These are phyloP conservation scores for Acheta domesticus DNA, from an alignment of 2,888 invertebrate species.

Conservation along the genomic window DNA sequence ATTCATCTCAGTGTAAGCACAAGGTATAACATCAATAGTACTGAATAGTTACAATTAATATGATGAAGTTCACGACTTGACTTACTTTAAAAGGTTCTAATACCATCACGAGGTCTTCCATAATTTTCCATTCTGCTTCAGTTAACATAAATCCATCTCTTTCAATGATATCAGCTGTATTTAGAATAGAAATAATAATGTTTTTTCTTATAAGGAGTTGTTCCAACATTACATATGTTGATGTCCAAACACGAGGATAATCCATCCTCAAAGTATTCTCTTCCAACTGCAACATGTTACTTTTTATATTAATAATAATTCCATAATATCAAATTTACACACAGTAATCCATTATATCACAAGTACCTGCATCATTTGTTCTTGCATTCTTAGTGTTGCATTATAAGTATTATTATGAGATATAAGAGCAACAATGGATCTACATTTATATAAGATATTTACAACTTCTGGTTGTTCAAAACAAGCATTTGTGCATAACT, in stretches of 20 bases:
- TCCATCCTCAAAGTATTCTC: conserved; percentile 41
- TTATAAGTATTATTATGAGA: conserved; percentile 44
- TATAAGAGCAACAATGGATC: conserved; percentile 47
- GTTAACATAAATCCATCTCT: conserved; percentile 44
- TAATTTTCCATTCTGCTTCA: conserved; percentile 48
- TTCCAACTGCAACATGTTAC: conserved; percentile 32
- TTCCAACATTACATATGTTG: conserved; percentile 51
- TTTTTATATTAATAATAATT: neutral
- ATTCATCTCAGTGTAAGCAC: no score
- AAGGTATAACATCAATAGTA: no score
- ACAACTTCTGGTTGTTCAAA: conserved; percentile 47
- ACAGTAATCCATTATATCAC: neutral
- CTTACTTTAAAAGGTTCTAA: conserved; percentile 50
- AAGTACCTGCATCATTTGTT: conserved; percentile 41
- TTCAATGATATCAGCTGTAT: conserved; percentile 44
- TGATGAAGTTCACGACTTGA: neutral
- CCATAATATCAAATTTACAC: neutral
- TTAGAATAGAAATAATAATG: conserved; percentile 45
- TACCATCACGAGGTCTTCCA: conserved; percentile 49
- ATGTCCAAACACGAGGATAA: conserved; percentile 49
- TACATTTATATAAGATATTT: conserved; percentile 47
- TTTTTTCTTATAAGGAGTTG: conserved; percentile 46
- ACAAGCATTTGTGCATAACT: conserved; percentile 41
- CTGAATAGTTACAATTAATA: no score
- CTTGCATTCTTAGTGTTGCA: conserved; percentile 46